phyloP scores from a whole-genome alignment of 2,113 vertebrate genomes.

The Podilymbus podiceps region DNA sequence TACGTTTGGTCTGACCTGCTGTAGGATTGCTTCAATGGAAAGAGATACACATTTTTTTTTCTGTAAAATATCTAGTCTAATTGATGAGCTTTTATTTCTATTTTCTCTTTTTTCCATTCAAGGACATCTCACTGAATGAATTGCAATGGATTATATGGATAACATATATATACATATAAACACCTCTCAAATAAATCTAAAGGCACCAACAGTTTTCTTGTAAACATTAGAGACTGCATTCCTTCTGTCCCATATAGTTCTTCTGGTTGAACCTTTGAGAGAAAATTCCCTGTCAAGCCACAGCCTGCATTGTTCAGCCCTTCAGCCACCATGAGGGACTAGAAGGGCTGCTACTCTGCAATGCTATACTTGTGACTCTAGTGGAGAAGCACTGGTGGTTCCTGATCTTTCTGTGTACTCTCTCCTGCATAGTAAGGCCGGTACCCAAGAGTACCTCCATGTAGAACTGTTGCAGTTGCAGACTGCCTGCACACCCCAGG shows the following conservation, averaged over 20 bases:
- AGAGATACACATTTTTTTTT: neutral
- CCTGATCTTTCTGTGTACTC: neutral
- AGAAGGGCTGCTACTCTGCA: neutral
- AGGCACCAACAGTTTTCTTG: neutral
- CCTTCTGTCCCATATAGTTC: neutral
- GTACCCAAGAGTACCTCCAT: fast-evolving
- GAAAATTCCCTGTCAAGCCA: neutral
- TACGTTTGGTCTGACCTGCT: neutral
- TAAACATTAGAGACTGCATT: neutral
- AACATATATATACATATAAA: neutral
- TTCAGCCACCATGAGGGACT: neutral
- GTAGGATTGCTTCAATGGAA: neutral
- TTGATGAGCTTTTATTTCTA: neutral
- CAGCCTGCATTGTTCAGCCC: neutral
- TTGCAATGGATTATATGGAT: neutral
- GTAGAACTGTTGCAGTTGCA: neutral
- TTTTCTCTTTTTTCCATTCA: neutral
- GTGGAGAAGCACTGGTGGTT: neutral
- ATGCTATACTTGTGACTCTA: neutral
- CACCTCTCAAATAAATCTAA: neutral
- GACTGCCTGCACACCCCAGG: neutral
- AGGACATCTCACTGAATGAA: neutral
- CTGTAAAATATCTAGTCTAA: neutral
- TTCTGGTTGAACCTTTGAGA: neutral
- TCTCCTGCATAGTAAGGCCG: fast-evolving